Percentiles rank a stretch among this genome's conserved stretches.
Evolutionary conservation across 2,113 vertebrate species (phyloP).

Genomic region (Leptodactylus fuscus): DNA sequence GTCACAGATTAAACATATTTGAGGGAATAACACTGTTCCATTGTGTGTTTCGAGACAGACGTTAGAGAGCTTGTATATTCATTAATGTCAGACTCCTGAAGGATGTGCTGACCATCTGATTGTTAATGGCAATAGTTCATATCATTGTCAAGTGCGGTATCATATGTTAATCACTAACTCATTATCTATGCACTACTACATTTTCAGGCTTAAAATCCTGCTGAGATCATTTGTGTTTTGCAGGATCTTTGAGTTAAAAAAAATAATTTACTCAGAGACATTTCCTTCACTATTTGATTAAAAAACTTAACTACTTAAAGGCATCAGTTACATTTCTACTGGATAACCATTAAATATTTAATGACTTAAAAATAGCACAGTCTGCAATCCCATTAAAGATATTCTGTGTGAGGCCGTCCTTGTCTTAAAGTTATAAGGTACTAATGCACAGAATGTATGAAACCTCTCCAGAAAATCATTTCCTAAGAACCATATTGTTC

Average conservation of each 20-base stretch:
- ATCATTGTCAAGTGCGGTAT: not conserved
- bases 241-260: not conserved
- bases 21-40: not conserved
- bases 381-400: not conserved
- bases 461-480: not conserved
- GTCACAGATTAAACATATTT: not conserved
- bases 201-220: not conserved
- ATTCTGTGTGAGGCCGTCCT: not conserved
- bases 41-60: not conserved
- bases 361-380: not conserved
- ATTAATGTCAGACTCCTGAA: not conserved
- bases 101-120: not conserved
- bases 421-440: not conserved
- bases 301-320: slow-evolving; percentile 13
- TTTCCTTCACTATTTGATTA: not conserved
- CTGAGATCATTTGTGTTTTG: not conserved
- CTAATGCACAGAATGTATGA: not conserved
- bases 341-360: slow-evolving; percentile 4
- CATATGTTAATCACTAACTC: not conserved
- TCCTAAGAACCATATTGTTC: too few species aligned
- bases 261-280: not conserved
- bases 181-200: not conserved
- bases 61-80: not conserved
- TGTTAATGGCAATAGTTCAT: slow-evolving; percentile 11
- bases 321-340: slow-evolving; percentile 9